Evolutionary conservation across 2,113 vertebrate genomes (phyloP).

Genomic region (Amazona guildingii): DNA sequence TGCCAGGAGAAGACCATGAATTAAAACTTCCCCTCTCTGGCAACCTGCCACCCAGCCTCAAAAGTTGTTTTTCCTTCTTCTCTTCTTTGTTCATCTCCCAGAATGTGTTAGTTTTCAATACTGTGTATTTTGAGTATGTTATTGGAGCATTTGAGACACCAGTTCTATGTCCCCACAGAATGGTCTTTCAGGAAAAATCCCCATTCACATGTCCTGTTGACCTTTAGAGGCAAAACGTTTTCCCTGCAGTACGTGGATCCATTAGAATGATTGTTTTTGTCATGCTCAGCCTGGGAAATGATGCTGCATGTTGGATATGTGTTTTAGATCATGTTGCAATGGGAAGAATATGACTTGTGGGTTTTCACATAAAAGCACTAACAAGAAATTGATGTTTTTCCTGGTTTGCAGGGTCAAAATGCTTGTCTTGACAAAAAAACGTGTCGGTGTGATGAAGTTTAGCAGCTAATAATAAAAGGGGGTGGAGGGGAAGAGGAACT

Average conservation of each 20-base stretch:
- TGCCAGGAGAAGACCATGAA: background rate
- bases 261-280: background rate
- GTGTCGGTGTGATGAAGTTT: background rate
- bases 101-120: background rate
- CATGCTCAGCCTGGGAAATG: background rate
- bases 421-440: background rate
- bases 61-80: background rate
- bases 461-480: background rate
- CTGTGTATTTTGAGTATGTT: background rate
- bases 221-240: background rate
- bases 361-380: background rate
- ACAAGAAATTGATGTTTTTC: background rate
- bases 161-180: background rate
- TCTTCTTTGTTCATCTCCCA: background rate
- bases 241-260: background rate
- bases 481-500: background rate
- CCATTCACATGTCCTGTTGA: fast-evolving
- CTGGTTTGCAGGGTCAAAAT: background rate
- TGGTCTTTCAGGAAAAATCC: background rate
- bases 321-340: background rate
- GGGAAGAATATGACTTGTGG: background rate
- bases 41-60: background rate
- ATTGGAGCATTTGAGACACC: background rate
- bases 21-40: background rate
- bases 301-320: background rate